These are phyloP conservation scores for Galeruca laticollis DNA, from an alignment of 2,888 invertebrate species.

Conservation along the genomic window DNA sequence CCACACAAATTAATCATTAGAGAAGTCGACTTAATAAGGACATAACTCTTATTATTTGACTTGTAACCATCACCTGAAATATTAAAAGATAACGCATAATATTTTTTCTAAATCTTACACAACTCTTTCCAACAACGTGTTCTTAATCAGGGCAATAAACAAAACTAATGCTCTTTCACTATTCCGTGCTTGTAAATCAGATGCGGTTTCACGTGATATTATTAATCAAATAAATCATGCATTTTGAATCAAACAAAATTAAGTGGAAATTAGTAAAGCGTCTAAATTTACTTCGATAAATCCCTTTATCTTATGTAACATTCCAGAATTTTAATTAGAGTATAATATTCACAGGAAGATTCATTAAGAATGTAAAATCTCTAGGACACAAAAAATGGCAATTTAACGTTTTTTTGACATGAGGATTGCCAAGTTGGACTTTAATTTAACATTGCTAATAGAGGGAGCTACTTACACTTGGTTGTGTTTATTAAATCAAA, in stretches of 20 bases:
- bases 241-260: conserved; percentile 5
- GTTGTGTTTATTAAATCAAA: too few relatives aligned
- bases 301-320: not conserved
- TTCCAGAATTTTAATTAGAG: not conserved
- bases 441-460: too few relatives aligned
- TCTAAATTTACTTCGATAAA: conserved; percentile 4
- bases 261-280: conserved; percentile 6
- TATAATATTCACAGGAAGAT: not conserved
- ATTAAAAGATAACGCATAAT: conserved; percentile 20
- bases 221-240: conserved; percentile 26
- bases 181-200: conserved; percentile 26
- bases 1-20: conserved; percentile 21
- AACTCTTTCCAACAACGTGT: conserved; percentile 18
- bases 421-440: too few relatives aligned
- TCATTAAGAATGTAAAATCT: too few relatives aligned
- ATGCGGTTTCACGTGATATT: conserved; percentile 23
- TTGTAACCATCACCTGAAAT: conserved; percentile 17
- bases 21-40: conserved; percentile 22
- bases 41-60: conserved; percentile 23
- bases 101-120: conserved; percentile 24
- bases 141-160: conserved; percentile 32
- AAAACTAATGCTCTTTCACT: conserved; percentile 29
- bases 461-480: too few relatives aligned
- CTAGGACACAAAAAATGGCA: too few relatives aligned
- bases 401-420: too few relatives aligned